Evolutionary conservation across 2,888 invertebrate genomes (phyloP), one percentile per base, ranked within the genome.

Genomic region (Drosophila birchii): DNA sequence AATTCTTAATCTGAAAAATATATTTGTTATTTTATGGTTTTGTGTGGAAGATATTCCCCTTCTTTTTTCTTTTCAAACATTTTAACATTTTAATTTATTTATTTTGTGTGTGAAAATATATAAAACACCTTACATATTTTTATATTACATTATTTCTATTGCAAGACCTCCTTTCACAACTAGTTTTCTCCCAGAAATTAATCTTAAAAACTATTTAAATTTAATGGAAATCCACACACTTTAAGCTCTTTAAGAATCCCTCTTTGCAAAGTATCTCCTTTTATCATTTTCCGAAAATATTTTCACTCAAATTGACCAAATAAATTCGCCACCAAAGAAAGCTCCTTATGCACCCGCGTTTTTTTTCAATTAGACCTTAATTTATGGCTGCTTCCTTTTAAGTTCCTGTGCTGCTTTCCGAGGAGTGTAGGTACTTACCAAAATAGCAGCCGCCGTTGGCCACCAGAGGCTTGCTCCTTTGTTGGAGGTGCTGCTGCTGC

Each of bases 401-500:
- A 26, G 41, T 66, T 64, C 23, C 20, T 23, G 34, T 11, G 34
- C 51, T 23, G 51, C 51, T 36, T 51, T 66, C 26, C 41, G 36
- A n/a, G 29, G 29, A 66, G 64, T 51, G 64, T 75, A 81, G 12
- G 64, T 57, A 86, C 90, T 80, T 64, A 90, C 89, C 90, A 73
- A 85, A 88, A 64, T 90, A 90, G 70, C 89, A 90, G 72, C 90
- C 89, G 44, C 86, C 87, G 70, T 90, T 90, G 61, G 79, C 70
- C 56, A 85, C 36, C 49, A 79, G 73, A 55, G 84, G 78, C 67
- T 90, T 90, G 23, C 78, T 68, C 51, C 67, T 70, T 36, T 68
- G 77, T 47, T 68, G 78, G 23, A 51, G 58, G 41, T 61, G 71
- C 51, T 51, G 67, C 34, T 74, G 68, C 11, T 45, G 64, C n/a